phyloP scores from a whole-genome alignment of 2,888 invertebrate species.

The Eucera pruinosa region DNA sequence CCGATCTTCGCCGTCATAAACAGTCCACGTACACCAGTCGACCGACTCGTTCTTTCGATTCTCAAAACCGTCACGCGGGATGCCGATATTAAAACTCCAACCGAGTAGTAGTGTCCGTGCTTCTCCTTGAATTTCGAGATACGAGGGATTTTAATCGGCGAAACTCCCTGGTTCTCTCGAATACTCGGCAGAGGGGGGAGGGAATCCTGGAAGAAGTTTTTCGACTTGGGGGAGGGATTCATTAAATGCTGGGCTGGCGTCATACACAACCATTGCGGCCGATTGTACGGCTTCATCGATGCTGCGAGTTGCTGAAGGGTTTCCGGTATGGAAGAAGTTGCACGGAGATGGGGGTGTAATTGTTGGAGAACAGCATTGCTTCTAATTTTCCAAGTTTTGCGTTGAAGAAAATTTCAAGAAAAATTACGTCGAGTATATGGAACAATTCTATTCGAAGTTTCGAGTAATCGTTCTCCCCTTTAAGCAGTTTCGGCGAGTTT shows the following conservation, averaged over 20 bases:
- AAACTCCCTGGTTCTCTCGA: not conserved
- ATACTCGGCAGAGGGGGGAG: too few relatives aligned
- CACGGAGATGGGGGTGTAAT: not conserved
- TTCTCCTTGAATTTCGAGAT: slow-evolving; percentile 50
- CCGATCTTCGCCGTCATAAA: slow-evolving; percentile 57
- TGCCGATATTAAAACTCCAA: slow-evolving; percentile 57
- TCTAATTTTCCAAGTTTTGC: not conserved
- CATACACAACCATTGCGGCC: slow-evolving; percentile 10
- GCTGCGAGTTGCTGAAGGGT: slow-evolving; percentile 4
- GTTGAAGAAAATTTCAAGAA: not conserved
- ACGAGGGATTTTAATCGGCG: slow-evolving; percentile 46
- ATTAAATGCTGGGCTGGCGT: slow-evolving; percentile 35
- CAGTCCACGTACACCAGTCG: slow-evolving; percentile 50
- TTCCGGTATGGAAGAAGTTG: not conserved
- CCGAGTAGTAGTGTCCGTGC: not conserved
- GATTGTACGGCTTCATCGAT: slow-evolving; percentile 38
- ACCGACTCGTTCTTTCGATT: slow-evolving; percentile 50
- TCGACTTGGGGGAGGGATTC: slow-evolving; percentile 34
- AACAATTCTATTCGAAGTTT: too few relatives aligned
- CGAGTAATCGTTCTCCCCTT: too few relatives aligned
- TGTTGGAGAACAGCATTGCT: not conserved
- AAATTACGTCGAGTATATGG: too few relatives aligned
- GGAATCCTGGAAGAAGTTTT: slow-evolving; percentile 2
- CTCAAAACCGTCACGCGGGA: slow-evolving; percentile 54
- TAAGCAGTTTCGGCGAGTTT: too few relatives aligned